Base-by-base conservation (phyloP, 2,113 vertebrate species). In the Rhegmatorhina hoffmannsi region DNA sequence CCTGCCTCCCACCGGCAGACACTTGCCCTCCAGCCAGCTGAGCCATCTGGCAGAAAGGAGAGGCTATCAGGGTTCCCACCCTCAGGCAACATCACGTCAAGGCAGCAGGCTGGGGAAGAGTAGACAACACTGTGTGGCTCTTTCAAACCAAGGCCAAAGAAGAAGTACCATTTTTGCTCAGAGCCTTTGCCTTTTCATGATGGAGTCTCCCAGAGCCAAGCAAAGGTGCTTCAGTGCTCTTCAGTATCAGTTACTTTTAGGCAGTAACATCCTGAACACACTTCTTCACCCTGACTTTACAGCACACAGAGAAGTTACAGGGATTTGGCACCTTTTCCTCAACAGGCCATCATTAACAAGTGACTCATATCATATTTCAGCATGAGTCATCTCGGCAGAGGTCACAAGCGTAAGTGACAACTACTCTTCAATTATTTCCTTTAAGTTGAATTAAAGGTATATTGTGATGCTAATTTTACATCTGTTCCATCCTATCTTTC, bases 321-420 rank as follows among this genome's bases (percentile, higher is more conserved):
- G 69, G 66, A 92, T 79, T 69, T 92, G 80, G 90, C 76, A 89
- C 94, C 56, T 93, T 87, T 86, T 90, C 66, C 64, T 82, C 79
- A 94, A 90, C 92, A 69, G 90, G 86, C 86, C 92, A 96, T 66
- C 93, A 78, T 90, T 93, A 94, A 84, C 69, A 87, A 96, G 83
- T 95, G 92, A 97, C 95, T 96, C 94, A 95, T 49, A 89, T 94
- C 85, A 94, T 90, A 96, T 90, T 90, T 88, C 93, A 96, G 87
- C 0, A 12, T 96, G 94, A 96, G 80, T 96, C 95, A 97, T 95
- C 88, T 5, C 53, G 88, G 93, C 93, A 91, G 88, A 94, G 96
- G 95, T 96, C 96, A 94, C n/a, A 94, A 86, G 38, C 9, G 0
- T 75, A 94, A 94, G 86, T 19, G 60, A 95, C 92, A 95, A 92